Evolutionary conservation across 2,888 invertebrate genomes (phyloP).

Genomic region (Heliconius sara): DNA sequence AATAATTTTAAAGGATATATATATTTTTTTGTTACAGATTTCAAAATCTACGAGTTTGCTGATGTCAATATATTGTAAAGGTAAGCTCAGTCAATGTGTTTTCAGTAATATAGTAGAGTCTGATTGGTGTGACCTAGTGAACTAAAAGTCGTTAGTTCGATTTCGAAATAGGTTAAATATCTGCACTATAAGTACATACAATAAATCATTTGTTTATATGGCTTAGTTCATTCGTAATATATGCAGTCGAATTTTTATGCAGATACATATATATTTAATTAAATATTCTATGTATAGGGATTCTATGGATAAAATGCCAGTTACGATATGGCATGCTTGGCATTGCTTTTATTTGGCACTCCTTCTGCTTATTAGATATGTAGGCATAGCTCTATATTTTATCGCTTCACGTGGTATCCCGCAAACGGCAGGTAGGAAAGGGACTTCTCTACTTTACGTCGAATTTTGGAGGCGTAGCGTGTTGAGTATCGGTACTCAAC

Average conservation of each 20-base stretch:
- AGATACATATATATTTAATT: too few relatives aligned
- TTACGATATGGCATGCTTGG: too few relatives aligned
- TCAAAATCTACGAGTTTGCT: conserved; percentile 1
- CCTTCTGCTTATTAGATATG: too few relatives aligned
- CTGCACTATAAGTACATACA: not conserved
- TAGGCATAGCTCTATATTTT: too few relatives aligned
- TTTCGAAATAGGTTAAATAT: conserved; percentile 12
- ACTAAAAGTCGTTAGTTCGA: not conserved
- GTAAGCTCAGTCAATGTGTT: conserved; percentile 30
- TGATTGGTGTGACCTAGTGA: not conserved
- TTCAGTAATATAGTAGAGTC: not conserved
- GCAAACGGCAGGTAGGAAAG: too few relatives aligned
- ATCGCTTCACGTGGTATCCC: not conserved
- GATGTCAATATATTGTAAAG: conserved; percentile 36
- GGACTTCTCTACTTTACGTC: too few relatives aligned
- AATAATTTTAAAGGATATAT: not conserved
- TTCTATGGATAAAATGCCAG: too few relatives aligned
- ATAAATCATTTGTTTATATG: not conserved
- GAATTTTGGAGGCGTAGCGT: too few relatives aligned
- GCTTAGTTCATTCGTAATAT: not conserved
- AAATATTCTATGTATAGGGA: too few relatives aligned
- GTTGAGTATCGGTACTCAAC: too few relatives aligned
- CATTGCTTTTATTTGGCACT: too few relatives aligned
- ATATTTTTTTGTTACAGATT: conserved; percentile 41
- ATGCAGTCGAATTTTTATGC: not conserved